Percentiles rank a stretch among this genome's conserved stretches.
Conservation (phyloP, 2,888 invertebrate genomes). For the Melieria picta region DNA sequence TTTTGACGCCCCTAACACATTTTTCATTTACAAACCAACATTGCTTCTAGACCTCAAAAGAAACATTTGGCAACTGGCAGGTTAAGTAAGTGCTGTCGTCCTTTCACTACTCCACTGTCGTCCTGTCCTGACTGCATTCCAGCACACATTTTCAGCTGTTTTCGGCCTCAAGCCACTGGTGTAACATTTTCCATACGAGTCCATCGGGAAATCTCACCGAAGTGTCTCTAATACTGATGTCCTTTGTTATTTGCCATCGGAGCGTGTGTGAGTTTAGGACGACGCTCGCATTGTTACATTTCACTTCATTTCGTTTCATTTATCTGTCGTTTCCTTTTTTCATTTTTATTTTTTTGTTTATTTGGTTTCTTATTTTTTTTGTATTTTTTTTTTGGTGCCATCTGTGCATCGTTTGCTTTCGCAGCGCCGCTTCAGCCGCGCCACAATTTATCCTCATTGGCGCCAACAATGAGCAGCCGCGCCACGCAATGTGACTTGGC, state of each 20-base stretch:
- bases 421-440: not conserved
- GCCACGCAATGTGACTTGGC: not conserved
- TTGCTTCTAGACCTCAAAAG: too few species aligned
- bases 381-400: not conserved
- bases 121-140: not conserved
- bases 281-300: too few species aligned
- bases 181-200: constrained; percentile 14
- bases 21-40: too few species aligned
- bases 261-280: too few species aligned
- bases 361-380: constrained; percentile 3
- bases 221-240: constrained; percentile 30
- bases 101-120: not conserved
- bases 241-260: constrained; percentile 1
- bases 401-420: not conserved
- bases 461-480: not conserved
- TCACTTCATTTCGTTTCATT: not conserved
- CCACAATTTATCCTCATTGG: constrained; percentile 29
- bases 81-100: too few species aligned
- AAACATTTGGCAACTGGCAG: too few species aligned
- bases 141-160: not conserved
- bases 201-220: constrained; percentile 29
- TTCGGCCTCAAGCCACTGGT: constrained; percentile 8
- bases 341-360: constrained; percentile 3
- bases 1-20: too few species aligned
- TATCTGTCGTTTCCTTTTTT: not conserved